Evolutionary conservation across 35 echinoderm and acorn worm species (phyloP).

Genomic region (Hemicentrotus pulcherrimus): DNA sequence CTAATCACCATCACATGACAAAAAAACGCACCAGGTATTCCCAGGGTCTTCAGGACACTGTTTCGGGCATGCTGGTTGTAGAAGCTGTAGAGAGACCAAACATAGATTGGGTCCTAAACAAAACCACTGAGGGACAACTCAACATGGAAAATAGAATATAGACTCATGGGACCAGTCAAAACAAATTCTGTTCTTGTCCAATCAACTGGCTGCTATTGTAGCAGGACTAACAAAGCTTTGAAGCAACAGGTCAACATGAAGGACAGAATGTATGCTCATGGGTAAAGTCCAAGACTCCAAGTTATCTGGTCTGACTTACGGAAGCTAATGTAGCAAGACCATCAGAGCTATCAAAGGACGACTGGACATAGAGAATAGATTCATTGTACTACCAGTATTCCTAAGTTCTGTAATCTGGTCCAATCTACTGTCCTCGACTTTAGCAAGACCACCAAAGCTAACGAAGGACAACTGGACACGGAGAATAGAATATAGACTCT

Average conservation of each 20-base stretch:
- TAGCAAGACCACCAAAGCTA: too few relatives aligned
- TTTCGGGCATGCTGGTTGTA: conserved; percentile 82
- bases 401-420: too few relatives aligned
- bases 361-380: too few relatives aligned
- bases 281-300: not conserved
- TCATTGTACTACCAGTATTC: too few relatives aligned
- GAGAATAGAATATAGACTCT: too few relatives aligned
- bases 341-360: too few relatives aligned
- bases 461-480: too few relatives aligned
- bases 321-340: too few relatives aligned
- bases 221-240: not conserved
- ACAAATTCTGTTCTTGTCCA: not conserved
- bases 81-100: conserved; percentile 87
- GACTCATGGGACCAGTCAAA: not conserved
- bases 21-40: conserved; percentile 69
- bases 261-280: not conserved
- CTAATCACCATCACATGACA: not conserved
- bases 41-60: conserved; percentile 62
- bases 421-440: too few relatives aligned
- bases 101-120: conserved; percentile 81
- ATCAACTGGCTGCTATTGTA: not conserved
- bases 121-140: conserved; percentile 56
- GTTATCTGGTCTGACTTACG: not conserved
- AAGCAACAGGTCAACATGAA: not conserved
- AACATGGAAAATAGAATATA: conserved; percentile 85